Evolutionary conservation across 2,797 vertebrate species (phyloP).

Genomic region (Chromobotia macracanthus): DNA sequence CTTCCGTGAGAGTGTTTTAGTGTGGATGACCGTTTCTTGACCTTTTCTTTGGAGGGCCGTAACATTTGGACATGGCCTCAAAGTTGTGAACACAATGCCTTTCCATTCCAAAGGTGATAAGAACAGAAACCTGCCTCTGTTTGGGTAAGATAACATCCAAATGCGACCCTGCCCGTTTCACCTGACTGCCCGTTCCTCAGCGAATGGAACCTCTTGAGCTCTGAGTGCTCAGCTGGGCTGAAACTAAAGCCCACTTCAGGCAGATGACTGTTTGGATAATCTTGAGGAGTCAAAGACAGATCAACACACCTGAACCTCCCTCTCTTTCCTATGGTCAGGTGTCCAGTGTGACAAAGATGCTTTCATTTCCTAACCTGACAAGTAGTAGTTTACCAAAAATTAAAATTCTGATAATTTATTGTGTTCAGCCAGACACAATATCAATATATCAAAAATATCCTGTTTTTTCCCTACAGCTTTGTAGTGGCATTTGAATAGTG

Average conservation of each 20-base stretch:
- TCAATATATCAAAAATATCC: too few species aligned
- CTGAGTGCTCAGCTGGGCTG: slow-evolving; percentile 60
- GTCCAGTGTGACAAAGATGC: slow-evolving; percentile 54
- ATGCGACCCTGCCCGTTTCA: slow-evolving; percentile 15
- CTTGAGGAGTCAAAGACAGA: slow-evolving; percentile 70
- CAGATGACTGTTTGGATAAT: slow-evolving; percentile 70
- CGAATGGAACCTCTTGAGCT: slow-evolving; percentile 41
- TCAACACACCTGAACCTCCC: slow-evolving; percentile 59
- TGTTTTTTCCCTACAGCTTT: too few species aligned
- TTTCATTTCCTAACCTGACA: slow-evolving; percentile 55
- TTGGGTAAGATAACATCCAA: slow-evolving; percentile 45
- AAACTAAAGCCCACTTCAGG: slow-evolving; percentile 71
- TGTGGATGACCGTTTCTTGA: slow-evolving; percentile 25
- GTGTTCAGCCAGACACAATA: slow-evolving; percentile 1
- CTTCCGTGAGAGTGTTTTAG: not conserved
- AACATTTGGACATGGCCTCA: slow-evolving; percentile 46
- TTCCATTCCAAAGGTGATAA: slow-evolving; percentile 36
- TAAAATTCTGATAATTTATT: too few species aligned
- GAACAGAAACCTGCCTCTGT: slow-evolving; percentile 33
- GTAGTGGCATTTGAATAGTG: too few species aligned
- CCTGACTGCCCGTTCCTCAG: slow-evolving; percentile 23
- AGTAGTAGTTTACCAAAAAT: too few species aligned
- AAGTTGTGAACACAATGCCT: slow-evolving; percentile 48
- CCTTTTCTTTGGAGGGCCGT: slow-evolving; percentile 41
- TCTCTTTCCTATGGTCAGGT: slow-evolving; percentile 64